Conservation (phyloP, 2,797 vertebrate genomes). For the Gobio occitaniae region DNA sequence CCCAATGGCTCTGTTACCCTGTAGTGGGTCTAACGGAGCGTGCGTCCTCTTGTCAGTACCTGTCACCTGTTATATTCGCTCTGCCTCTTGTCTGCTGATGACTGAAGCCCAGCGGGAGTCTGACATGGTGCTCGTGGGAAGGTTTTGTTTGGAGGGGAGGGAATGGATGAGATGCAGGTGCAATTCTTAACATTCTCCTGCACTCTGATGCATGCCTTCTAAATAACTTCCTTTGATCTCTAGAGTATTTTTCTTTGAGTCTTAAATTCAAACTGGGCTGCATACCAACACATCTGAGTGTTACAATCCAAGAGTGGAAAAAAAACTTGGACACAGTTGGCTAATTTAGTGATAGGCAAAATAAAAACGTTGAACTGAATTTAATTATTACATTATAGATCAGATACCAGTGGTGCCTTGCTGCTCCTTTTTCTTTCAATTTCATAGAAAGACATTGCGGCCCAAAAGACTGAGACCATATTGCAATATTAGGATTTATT, state of each 20-base stretch:
- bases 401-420: not conserved
- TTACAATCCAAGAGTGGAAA: conserved; percentile 17
- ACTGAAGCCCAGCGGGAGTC: conserved; percentile 75
- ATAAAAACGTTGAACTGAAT: not conserved
- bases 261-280: conserved; percentile 58
- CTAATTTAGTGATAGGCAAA: not conserved
- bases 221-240: conserved; percentile 80
- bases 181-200: conserved; percentile 64
- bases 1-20: conserved; percentile 78
- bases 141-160: conserved; percentile 59
- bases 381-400: not conserved
- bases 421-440: not conserved
- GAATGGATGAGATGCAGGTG: conserved; percentile 66
- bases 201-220: conserved; percentile 72
- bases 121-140: conserved; percentile 67
- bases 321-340: not conserved
- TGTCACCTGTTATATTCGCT: conserved; percentile 73
- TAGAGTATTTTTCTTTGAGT: conserved; percentile 70
- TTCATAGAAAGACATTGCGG: not conserved
- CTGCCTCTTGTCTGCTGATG: conserved; percentile 66
- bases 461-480: not conserved
- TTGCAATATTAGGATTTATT: not conserved
- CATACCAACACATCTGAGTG: conserved; percentile 61
- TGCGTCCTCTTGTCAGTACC: conserved; percentile 78
- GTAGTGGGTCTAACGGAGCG: conserved; percentile 73